These are phyloP conservation scores for Lepidurus packardi DNA, from an alignment of 1,140 invertebrate species.

Conservation along the genomic window DNA sequence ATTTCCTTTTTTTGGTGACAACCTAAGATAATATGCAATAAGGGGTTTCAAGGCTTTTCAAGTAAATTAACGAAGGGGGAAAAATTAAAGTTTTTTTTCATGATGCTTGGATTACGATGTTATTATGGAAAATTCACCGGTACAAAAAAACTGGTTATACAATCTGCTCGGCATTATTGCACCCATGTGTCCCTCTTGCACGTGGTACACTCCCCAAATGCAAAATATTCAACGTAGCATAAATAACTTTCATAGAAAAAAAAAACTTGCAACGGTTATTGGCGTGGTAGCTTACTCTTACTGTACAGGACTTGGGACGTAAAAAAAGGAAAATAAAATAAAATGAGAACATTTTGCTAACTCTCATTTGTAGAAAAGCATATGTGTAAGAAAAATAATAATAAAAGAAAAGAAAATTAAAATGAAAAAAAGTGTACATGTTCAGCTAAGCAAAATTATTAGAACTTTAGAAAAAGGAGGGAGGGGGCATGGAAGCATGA, in stretches of 20 bases:
- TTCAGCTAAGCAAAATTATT: constrained; percentile 13
- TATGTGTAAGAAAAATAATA: not conserved
- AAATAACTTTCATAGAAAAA: constrained; percentile 19
- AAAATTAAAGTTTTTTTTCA: not conserved
- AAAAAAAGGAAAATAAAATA: not conserved
- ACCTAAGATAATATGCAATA: no score
- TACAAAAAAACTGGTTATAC: constrained; percentile 3
- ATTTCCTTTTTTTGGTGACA: no score
- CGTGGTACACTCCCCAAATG: not conserved
- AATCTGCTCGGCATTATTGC: constrained; percentile 13
- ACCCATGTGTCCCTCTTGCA: constrained; percentile 9
- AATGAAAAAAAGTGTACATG: not conserved
- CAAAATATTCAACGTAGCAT: constrained; percentile 10
- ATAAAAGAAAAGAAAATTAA: not conserved
- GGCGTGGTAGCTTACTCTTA: not conserved
- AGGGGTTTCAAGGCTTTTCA: not conserved
- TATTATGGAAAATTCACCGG: constrained; percentile 22
- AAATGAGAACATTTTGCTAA: not conserved
- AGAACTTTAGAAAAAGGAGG: not conserved
- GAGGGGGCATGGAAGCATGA: not conserved
- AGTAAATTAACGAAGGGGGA: not conserved
- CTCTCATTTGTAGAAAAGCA: not conserved
- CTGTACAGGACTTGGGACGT: not conserved
- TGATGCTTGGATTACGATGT: constrained; percentile 7
- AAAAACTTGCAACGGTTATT: constrained; percentile 13